Evolutionary conservation across 1,140 invertebrate genomes (phyloP).

Genomic region (Drosophila willistoni): DNA sequence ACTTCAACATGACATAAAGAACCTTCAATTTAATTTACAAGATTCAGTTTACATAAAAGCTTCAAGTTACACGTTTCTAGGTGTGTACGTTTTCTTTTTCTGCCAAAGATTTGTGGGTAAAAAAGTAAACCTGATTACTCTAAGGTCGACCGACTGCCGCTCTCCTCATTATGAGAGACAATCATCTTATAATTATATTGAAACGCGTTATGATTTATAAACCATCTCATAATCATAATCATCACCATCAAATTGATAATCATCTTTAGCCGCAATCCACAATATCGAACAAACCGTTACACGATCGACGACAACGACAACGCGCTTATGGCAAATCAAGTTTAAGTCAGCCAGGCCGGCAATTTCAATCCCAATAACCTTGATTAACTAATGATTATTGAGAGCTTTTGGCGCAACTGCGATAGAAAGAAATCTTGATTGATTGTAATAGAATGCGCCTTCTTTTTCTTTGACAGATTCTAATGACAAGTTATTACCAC

Average conservation of each 20-base stretch:
- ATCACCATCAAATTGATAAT: slow-evolving; percentile 37
- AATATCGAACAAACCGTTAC: slow-evolving; percentile 48
- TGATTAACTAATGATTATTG: slow-evolving; percentile 44
- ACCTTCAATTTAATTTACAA: slow-evolving; percentile 64
- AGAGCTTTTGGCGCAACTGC: slow-evolving; percentile 28
- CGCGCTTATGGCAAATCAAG: slow-evolving; percentile 21
- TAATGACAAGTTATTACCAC: slow-evolving; percentile 53
- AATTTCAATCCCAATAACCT: slow-evolving; percentile 42
- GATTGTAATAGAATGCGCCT: slow-evolving; percentile 56
- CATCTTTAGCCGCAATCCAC: slow-evolving; percentile 20
- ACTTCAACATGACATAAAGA: slow-evolving; percentile 44
- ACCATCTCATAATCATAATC: slow-evolving; percentile 15
- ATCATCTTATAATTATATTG: slow-evolving; percentile 49
- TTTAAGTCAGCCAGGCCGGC: not conserved
- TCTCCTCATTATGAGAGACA: slow-evolving; percentile 29
- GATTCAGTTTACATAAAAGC: slow-evolving; percentile 40
- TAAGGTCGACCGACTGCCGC: not conserved
- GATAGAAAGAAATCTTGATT: slow-evolving; percentile 53
- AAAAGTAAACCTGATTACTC: slow-evolving; percentile 29
- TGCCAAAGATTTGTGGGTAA: not conserved
- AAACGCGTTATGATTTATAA: slow-evolving; percentile 38
- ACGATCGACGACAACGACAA: slow-evolving; percentile 22
- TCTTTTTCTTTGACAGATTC: slow-evolving; percentile 35
- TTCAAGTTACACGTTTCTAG: slow-evolving; percentile 1
- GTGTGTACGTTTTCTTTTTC: not conserved